Base-by-base conservation (phyloP, 1,140 invertebrate genomes). In the Wasmannia auropunctata region DNA sequence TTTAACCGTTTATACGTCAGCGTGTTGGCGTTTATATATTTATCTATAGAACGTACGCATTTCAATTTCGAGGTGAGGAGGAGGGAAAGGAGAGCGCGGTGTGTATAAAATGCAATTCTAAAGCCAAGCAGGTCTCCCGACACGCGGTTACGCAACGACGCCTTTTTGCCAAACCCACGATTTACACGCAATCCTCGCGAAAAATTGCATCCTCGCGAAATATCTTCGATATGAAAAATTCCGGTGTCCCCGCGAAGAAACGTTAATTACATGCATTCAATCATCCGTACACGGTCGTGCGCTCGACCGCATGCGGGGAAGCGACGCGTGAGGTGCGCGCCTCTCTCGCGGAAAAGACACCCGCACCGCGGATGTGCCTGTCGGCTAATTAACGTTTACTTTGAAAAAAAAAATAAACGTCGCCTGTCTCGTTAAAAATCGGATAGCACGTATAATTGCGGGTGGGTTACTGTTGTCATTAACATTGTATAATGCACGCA, bases 361-460 rank as follows among this genome's bases (percentile, higher is more conserved):
- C 22, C 16, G 22, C 10, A 43, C 7, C 3, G 3, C 25, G 60
- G 19, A 34, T 79, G 40, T 10, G 4, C 34, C 7, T 10, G n/a
- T 37, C 14, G 22, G 22, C 34, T 75, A 63, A 77, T 77, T 43
- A 5, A 43, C 75, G 37, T 65, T 49, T 67, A 51, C 46, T 51
- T 77, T 37, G n/a, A 6, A 65, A 25, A 19, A 43, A 49, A 49
- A 34, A 58, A 58, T 3, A 8, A 75, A 25, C 22, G 0, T 4
- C 6, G 3, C 7, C 2, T 49, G 40, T 14, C 58, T 63, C 25
- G 40, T 79, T 46, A 79, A 79, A 65, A 79, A 77, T 76, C 22
- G 37, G 34, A 8, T 58, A 75, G 34, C n/a, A 1, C 5, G 11
- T 6, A n/a, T 25, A 65, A 65, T 79, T 49, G 31, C 14, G 22